These are phyloP conservation scores for Diadema setosum DNA, from an alignment of 35 echinoderm and acorn worm genomes.

Conservation along the genomic window DNA sequence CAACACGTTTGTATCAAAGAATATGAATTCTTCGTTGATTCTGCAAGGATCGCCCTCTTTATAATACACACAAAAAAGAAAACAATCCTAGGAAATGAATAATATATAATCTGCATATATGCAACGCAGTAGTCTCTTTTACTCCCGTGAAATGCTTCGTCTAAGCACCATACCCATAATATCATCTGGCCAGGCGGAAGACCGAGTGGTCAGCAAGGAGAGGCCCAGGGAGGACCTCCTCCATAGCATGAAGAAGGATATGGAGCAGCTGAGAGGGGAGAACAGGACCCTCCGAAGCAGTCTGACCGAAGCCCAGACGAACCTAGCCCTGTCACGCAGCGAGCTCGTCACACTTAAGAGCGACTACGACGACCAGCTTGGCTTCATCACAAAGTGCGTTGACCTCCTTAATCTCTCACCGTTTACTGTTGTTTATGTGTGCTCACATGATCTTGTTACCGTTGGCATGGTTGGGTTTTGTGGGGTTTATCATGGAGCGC, in stretches of 20 bases:
- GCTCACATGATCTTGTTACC: too few species aligned
- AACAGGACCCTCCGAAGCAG: constrained; percentile 66
- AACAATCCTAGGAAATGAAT: too few species aligned
- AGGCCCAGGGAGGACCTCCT: constrained; percentile 78
- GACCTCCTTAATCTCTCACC: background rate
- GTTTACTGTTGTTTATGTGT: background rate
- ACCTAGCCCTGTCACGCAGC: constrained; percentile 56
- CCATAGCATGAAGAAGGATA: constrained; percentile 37
- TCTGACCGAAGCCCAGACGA: constrained; percentile 81
- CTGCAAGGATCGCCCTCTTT: too few species aligned
- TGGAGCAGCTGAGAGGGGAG: constrained; percentile 68
- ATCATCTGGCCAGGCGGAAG: constrained; percentile 61
- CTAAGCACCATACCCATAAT: too few species aligned
- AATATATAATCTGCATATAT: too few species aligned
- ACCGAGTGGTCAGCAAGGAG: constrained; percentile 49
- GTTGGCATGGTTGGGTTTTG: too few species aligned
- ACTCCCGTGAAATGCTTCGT: too few species aligned
- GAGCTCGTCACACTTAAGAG: constrained; percentile 72
- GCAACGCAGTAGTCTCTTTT: too few species aligned
- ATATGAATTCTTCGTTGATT: too few species aligned
- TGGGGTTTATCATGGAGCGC: too few species aligned
- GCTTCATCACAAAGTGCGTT: constrained; percentile 64
- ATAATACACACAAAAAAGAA: too few species aligned
- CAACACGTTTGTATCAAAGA: too few species aligned
- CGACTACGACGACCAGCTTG: constrained; percentile 84